Conservation (phyloP, 2,113 vertebrate species). For the Rhinoderma darwinii region DNA sequence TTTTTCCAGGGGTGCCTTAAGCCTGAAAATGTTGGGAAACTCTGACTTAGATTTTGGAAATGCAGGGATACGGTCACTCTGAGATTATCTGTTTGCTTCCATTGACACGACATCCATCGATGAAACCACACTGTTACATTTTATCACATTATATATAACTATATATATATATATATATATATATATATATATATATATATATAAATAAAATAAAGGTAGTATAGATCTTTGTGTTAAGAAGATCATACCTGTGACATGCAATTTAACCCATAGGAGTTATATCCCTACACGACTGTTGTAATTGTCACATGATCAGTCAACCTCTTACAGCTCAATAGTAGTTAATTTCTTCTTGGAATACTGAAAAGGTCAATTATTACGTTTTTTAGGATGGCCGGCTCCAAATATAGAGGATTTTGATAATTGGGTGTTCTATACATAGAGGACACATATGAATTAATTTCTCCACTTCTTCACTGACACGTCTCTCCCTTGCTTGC, state of each 20-base stretch:
- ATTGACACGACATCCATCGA: too few species aligned
- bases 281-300: neutral
- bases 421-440: neutral
- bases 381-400: neutral
- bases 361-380: neutral
- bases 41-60: too few species aligned
- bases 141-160: neutral
- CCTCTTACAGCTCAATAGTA: neutral
- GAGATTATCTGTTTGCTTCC: too few species aligned
- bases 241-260: neutral
- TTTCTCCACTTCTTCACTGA: neutral
- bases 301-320: neutral
- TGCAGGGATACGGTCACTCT: too few species aligned
- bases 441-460: neutral
- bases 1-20: too few species aligned
- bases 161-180: neutral
- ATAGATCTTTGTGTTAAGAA: neutral
- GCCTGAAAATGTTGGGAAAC: too few species aligned
- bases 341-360: neutral
- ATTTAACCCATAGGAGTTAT: neutral
- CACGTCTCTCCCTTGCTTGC: neutral
- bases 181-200: neutral
- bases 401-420: neutral
- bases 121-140: too few species aligned
- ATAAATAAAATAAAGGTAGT: neutral